These are phyloP conservation scores for Lamellibrachia satsuma DNA, from an alignment of 2,888 invertebrate genomes.

Conservation along the genomic window DNA sequence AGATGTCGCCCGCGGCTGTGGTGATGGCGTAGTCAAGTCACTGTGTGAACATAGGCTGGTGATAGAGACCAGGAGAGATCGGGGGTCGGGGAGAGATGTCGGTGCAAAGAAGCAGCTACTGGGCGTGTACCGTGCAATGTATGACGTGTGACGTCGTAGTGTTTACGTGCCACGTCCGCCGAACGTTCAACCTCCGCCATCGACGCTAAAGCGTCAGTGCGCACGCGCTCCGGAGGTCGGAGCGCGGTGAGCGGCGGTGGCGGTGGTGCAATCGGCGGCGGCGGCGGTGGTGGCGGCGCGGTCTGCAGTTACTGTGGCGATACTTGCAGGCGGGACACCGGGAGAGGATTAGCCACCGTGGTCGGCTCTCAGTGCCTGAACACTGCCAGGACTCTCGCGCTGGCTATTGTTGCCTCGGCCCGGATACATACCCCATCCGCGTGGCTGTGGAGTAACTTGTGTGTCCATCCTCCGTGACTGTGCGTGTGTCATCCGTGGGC, in stretches of 20 bases:
- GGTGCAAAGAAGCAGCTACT: neutral
- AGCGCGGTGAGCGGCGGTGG: neutral
- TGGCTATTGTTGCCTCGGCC: neutral
- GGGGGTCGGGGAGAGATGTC: neutral
- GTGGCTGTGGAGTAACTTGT: no score
- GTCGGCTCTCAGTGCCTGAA: neutral
- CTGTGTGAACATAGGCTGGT: neutral
- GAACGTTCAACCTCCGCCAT: neutral
- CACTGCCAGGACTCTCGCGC: neutral
- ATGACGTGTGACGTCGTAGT: neutral
- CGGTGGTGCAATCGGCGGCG: neutral
- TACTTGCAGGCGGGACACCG: neutral
- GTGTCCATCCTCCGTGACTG: no score
- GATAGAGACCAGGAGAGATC: neutral
- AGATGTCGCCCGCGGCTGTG: neutral
- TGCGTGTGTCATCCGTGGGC: neutral
- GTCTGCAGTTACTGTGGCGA: neutral
- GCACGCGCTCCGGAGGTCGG: neutral
- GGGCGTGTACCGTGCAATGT: neutral
- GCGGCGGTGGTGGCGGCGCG: neutral
- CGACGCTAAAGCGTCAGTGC: neutral
- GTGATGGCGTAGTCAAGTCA: neutral
- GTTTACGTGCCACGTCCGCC: neutral
- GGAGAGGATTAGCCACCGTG: neutral
- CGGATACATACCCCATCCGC: neutral